Base-by-base conservation (phyloP, 2,113 vertebrate genomes). In the Chionis minor region DNA sequence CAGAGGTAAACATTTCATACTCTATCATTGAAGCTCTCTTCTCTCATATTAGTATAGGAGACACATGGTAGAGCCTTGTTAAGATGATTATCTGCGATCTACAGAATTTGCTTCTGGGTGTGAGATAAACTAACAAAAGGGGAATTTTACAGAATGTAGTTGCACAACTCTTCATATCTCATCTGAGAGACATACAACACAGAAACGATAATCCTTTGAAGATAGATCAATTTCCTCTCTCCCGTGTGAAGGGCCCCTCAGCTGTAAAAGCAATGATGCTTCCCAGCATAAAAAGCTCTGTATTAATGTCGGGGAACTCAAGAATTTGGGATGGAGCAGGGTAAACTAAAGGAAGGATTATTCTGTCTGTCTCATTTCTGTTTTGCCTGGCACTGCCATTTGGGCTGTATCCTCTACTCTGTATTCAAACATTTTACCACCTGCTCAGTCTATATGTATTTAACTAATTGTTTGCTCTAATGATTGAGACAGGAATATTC, bases 1-100 rank as follows among this genome's bases (percentile, higher is more conserved):
- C 45, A 94, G 56, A 96, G 84, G 73, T 89, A 95, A 97, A 94
- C 54, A 88, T 97, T 94, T 97, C 88, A 84, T 59, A 92, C 93
- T 86, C 59, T 55, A 82, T 79, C 81, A 94, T 32, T 1, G 5
- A 84, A 95, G 62, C 6, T 86, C 54, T 94, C 38, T 92, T 66
- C 59, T 88, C 63, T 24, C 28, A 20, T 72, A 73, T 91, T 92
- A 93, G 55, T 81, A 89, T 12, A 84, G 54, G 81, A 87, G 70
- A 79, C 65, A 92, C 54, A 56, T 58, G 52, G 44, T 59, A 94
- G 20, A 35, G 65, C 52, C 78, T 94, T 95, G 83, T 86, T 93
- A 87, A 90, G 81, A 75, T 90, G 78, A 81, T 95, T 97, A 95
- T 96, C 88, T 88, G 63, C 81, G 65, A 74, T 94, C 81, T 92